Conservation (phyloP, 2,888 invertebrate species). For the Merodon equestris region DNA sequence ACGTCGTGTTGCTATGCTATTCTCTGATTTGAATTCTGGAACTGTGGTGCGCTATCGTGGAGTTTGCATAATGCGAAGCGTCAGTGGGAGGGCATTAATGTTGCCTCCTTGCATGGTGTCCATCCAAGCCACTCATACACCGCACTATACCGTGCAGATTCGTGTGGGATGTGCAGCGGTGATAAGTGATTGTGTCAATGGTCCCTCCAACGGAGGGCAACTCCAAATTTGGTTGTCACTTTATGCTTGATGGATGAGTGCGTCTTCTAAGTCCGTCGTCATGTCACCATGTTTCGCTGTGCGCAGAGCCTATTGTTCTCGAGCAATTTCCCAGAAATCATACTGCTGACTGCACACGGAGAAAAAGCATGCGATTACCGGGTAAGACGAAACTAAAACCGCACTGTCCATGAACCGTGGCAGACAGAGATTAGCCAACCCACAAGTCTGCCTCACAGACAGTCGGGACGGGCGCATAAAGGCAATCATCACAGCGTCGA, state of each 20-base stretch:
- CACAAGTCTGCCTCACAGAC: too few species aligned
- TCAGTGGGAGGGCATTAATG: conserved; percentile 68
- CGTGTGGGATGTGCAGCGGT: conserved; percentile 56
- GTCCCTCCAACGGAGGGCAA: conserved; percentile 7
- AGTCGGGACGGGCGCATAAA: conserved; percentile 1
- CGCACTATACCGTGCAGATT: too few species aligned
- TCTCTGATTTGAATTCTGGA: conserved; percentile 59
- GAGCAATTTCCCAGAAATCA: conserved; percentile 40
- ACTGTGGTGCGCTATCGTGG: conserved; percentile 47
- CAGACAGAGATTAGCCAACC: conserved; percentile 42
- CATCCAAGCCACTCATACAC: conserved; percentile 18
- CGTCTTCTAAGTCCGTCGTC: conserved; percentile 43
- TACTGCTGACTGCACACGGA: not conserved
- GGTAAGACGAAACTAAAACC: conserved; percentile 20
- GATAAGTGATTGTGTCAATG: conserved; percentile 68
- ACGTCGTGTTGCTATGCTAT: conserved; percentile 2
- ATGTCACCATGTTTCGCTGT: conserved; percentile 41
- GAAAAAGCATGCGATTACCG: conserved; percentile 23
- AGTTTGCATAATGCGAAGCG: conserved; percentile 50
- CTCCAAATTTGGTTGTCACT: conserved; percentile 62
- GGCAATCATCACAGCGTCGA: conserved; percentile 40
- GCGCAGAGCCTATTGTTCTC: conserved; percentile 51
- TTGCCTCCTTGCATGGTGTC: conserved; percentile 57
- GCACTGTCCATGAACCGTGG: conserved; percentile 47
- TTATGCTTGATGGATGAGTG: conserved; percentile 56